Base-by-base conservation (phyloP, 2,113 vertebrate genomes). In the Columba janthina region DNA sequence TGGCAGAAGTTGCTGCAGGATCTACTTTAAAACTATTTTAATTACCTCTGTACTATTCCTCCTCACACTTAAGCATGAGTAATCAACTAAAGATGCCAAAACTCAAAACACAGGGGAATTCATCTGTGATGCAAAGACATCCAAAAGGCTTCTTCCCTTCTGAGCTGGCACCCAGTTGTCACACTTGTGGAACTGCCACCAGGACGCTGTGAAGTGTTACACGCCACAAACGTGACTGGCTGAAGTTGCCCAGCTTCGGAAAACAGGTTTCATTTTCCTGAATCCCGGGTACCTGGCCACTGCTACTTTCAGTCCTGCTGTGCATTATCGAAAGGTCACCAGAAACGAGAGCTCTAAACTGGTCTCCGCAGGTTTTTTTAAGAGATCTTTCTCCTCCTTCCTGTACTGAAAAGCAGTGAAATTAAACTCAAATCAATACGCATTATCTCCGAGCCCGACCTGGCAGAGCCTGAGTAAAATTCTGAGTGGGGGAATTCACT, bases 31-130 rank as follows among this genome's bases (percentile, higher is more conserved):
- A 96, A 72, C 7, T 15, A 89, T 94, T 74, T 61, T 92, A 95
- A 96, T 97, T 90, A 94, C 83, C 79, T 88, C 58, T 18, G 72
- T 85, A 79, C 58, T 88, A 96, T 96, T 97, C 94, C 94, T 94
- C 96, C 94, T 96, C 94, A 96, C 58, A 62, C 78, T 84, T 87
- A 66, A 88, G 64, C 53, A 89, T 80, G 75, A 97, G 87, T 90
- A 97, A 97, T 95, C 73, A 92, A 72, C 61, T 51, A n/a, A 89
- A 96, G 80, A 95, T 0, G 1, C 10, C 93, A 88, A 94, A 94
- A 85, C 92, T 93, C 75, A 89, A 58, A 91, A 85, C 87, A 72
- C 22, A 3, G 78, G 81, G 69, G 87, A 88, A 90, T 94, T 95
- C 82, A 88, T n/a, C 76, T 85, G 46, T 38, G 51, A 93, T 73